phyloP scores from a whole-genome alignment of 2,113 vertebrate species.

The Nothocercus julius region DNA sequence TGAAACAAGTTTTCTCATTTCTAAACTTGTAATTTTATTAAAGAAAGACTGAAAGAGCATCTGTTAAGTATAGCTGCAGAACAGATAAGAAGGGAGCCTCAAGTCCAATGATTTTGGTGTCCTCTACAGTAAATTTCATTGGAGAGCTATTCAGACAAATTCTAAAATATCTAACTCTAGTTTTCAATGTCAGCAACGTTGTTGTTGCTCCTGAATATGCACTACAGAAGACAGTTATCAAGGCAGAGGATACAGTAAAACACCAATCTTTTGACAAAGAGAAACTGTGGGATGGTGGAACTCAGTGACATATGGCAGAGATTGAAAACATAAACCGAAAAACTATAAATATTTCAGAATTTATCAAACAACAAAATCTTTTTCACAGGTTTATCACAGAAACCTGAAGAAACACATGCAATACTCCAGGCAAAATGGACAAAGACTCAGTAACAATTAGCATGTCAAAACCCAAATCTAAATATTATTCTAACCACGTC shows the following conservation, averaged over 20 bases:
- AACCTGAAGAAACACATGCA: neutral
- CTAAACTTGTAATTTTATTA: slow-evolving; percentile 46
- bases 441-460: slow-evolving; percentile 17
- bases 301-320: neutral
- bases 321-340: neutral
- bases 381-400: neutral
- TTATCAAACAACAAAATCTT: neutral
- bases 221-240: neutral
- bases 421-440: neutral
- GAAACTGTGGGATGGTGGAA: neutral
- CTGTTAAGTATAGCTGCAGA: neutral
- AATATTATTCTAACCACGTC: slow-evolving; percentile 38
- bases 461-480: slow-evolving; percentile 12
- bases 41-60: neutral
- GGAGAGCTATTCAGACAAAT: neutral
- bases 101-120: slow-evolving; percentile 15
- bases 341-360: neutral
- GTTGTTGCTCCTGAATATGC: neutral
- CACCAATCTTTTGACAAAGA: neutral
- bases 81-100: neutral
- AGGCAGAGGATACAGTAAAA: neutral
- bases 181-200: neutral
- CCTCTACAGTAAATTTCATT: neutral
- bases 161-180: neutral
- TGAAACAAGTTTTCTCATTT: slow-evolving; percentile 6